A percentile compares a stretch with the other conserved stretches of the same genome.
These are phyloP conservation scores for Branchellion lobata DNA, from an alignment of 2,888 invertebrate genomes.

Conservation along the genomic window DNA sequence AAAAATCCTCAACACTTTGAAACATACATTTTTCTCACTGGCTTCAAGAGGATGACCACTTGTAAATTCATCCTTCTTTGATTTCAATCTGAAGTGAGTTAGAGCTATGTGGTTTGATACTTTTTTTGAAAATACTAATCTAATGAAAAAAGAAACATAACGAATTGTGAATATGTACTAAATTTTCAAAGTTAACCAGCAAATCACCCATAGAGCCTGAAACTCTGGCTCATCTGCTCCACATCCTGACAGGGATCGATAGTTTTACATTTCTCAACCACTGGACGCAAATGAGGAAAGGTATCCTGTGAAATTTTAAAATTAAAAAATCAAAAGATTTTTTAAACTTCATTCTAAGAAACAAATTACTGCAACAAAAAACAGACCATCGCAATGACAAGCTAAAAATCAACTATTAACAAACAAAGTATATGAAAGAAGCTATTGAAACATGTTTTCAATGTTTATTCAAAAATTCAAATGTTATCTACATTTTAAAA, in stretches of 20 bases:
- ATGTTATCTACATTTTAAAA: too few relatives aligned
- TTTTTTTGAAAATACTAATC: neutral
- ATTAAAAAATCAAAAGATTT: neutral
- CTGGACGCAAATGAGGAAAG: neutral
- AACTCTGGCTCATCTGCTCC: neutral
- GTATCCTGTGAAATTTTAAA: constrained; percentile 3
- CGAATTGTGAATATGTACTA: too few relatives aligned
- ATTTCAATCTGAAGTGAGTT: neutral
- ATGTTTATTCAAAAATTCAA: too few relatives aligned
- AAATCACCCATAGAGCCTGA: constrained; percentile 2
- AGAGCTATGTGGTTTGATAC: neutral
- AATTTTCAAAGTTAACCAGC: too few relatives aligned
- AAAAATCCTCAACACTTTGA: too few relatives aligned
- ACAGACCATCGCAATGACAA: too few relatives aligned
- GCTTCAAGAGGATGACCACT: constrained; percentile 30
- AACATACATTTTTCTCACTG: constrained; percentile 22
- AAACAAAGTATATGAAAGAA: too few relatives aligned
- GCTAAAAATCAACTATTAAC: too few relatives aligned
- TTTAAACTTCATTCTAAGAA: too few relatives aligned
- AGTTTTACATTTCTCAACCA: neutral
- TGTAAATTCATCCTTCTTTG: constrained; percentile 21
- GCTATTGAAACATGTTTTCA: too few relatives aligned
- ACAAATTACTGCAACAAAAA: too few relatives aligned
- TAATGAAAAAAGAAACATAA: too few relatives aligned
- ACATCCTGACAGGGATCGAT: neutral